Base-by-base conservation (phyloP, 2,888 invertebrate genomes). In the Phengaris arion region DNA sequence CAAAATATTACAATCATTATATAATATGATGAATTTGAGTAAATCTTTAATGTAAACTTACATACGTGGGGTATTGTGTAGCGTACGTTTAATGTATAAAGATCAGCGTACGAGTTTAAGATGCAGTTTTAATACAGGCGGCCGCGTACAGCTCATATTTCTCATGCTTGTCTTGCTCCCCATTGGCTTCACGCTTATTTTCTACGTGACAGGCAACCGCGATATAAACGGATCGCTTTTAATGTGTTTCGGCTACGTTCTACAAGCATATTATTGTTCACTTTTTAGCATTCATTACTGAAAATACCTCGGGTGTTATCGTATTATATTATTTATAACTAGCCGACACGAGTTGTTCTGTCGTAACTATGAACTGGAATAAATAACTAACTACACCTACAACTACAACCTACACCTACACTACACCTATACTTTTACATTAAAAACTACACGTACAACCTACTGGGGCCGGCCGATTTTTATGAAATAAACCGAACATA, bases 131-230 rank as follows among this genome's bases (percentile, higher is more conserved):
- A 89, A 89, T 87, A 86, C 82, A 82, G 83, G 80, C 75, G 79
- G 81, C 79, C 81, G 85, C 87, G 87, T 86, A 79, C 79, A 75
- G 81, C 82, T 83, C 86, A 86, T 91, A 89, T 87, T 88, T 90
- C 87, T 87, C 84, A 87, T 87, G 85, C 86, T 83, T 85, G 89
- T 87, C 88, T 85, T 85, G 86, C 82, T 85, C 85, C 85, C 86
- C 83, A 85, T 85, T 86, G 87, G 86, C 80, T 85, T 86, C 84
- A 85, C 87, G 86, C 87, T 89, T 90, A 90, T 91, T 87, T 89
- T 86, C 87, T 87, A 91, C 91, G 91, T 91, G 91, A 90, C 86
- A 79, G 80, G 84, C 82, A 85, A 87, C 83, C 83, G 78, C 84
- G 87, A 88, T 86, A 76, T 77, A 55, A 76, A 82, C 82, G 83